phyloP scores from a whole-genome alignment of 2,888 invertebrate genomes.

The Nowickia ferox region DNA sequence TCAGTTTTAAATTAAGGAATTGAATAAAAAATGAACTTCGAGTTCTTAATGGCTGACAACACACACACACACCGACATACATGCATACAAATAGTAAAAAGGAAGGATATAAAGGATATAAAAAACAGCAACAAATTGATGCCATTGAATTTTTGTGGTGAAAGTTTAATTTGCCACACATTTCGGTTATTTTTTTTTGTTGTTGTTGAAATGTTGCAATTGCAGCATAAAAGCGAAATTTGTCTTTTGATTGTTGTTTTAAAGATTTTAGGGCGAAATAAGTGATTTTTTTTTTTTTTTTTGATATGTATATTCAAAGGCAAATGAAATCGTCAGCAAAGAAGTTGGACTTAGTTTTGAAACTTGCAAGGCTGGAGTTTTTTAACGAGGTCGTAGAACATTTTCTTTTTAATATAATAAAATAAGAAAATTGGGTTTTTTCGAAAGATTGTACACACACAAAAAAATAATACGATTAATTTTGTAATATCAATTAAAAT shows the following conservation, averaged over 20 bases:
- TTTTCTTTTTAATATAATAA: no score
- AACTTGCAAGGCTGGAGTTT: neutral
- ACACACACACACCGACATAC: neutral
- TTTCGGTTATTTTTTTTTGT: constrained; percentile 1
- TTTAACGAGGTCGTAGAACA: no score
- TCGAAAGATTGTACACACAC: no score
- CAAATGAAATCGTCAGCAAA: constrained; percentile 9
- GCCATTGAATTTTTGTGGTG: constrained; percentile 62
- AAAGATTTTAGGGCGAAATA: neutral
- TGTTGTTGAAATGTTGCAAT: neutral
- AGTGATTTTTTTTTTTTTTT: neutral
- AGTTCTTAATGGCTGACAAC: constrained; percentile 52
- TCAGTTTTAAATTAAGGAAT: constrained; percentile 57
- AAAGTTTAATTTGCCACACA: constrained; percentile 45
- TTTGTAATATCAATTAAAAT: no score
- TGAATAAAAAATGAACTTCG: constrained; percentile 59
- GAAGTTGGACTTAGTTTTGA: neutral
- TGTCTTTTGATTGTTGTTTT: neutral
- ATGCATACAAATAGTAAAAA: neutral
- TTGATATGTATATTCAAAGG: neutral
- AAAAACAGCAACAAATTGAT: constrained; percentile 31
- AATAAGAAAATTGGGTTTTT: no score
- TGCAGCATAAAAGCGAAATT: constrained; percentile 24
- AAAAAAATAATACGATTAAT: no score
- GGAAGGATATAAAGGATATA: neutral